phyloP scores from a whole-genome alignment of 2,888 invertebrate species.

The Cryptocephalus primarius region DNA sequence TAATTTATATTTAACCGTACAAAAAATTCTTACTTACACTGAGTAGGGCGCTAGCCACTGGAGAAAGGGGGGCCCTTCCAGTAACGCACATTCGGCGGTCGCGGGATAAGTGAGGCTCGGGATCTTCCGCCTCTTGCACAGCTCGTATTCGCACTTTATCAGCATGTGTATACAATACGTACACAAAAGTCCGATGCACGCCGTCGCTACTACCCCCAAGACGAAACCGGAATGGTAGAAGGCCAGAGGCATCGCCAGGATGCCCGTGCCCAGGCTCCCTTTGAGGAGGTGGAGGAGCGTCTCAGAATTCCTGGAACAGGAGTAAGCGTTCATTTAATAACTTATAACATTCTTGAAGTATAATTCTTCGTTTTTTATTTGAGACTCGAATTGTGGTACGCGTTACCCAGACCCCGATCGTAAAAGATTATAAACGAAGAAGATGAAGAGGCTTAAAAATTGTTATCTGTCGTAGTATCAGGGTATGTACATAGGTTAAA shows the following conservation, averaged over 20 bases:
- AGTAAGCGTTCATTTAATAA: neutral
- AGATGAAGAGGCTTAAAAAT: too few relatives aligned
- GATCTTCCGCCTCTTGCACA: constrained; percentile 46
- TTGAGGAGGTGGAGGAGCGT: constrained; percentile 78
- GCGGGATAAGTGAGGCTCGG: constrained; percentile 63
- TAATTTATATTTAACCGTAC: too few relatives aligned
- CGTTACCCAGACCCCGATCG: too few relatives aligned
- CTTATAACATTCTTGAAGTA: too few relatives aligned
- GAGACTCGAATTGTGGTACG: too few relatives aligned
- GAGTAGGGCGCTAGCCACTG: constrained; percentile 53
- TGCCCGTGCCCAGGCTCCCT: constrained; percentile 85
- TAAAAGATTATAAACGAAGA: too few relatives aligned
- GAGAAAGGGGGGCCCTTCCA: constrained; percentile 61
- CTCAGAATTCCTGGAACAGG: constrained; percentile 55
- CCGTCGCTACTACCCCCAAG: constrained; percentile 69
- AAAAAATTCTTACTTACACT: constrained; percentile 41
- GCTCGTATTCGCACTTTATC: constrained; percentile 55
- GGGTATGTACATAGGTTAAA: too few relatives aligned
- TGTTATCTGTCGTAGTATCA: too few relatives aligned
- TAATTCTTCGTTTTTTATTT: too few relatives aligned
- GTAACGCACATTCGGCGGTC: constrained; percentile 67
- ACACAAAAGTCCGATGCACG: constrained; percentile 78
- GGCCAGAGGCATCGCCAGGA: constrained; percentile 83
- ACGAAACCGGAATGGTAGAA: constrained; percentile 73
- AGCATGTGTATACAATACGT: constrained; percentile 91